A percentile compares a stretch with the other conserved stretches of the same genome.
These are phyloP conservation scores for Psittacus erithacus DNA, from an alignment of 2,113 vertebrate species.

Conservation along the genomic window DNA sequence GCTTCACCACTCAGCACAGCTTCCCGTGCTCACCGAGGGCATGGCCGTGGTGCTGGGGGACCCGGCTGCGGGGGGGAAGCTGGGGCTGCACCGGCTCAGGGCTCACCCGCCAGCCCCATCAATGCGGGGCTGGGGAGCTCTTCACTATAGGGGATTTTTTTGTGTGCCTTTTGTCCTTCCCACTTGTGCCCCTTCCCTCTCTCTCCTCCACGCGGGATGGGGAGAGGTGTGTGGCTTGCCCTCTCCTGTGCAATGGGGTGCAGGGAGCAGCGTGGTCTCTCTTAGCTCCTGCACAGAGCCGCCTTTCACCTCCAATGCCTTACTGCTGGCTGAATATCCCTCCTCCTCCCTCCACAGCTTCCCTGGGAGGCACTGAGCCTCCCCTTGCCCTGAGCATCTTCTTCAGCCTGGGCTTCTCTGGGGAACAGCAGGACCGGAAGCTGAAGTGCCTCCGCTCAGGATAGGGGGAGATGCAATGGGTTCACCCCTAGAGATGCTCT, in stretches of 20 bases:
- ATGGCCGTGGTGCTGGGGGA: not conserved
- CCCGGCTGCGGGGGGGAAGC: conserved; percentile 7
- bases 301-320: conserved; percentile 40
- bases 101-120: not conserved
- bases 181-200: not conserved
- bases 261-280: not conserved
- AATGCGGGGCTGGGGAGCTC: not conserved
- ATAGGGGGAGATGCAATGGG: not conserved
- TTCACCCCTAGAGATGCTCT: not conserved
- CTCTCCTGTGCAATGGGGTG: not conserved
- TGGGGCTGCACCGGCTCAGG: not conserved
- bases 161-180: conserved; percentile 24
- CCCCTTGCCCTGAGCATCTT: not conserved
- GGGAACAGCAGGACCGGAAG: not conserved
- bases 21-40: not conserved
- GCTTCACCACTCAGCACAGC: not conserved
- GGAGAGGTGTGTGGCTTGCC: not conserved
- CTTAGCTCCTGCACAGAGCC: not conserved
- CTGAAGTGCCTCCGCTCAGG: not conserved
- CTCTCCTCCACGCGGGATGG: not conserved
- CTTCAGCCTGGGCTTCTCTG: not conserved
- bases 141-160: conserved; percentile 46
- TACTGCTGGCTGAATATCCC: conserved; percentile 16
- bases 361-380: not conserved
- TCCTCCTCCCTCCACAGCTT: not conserved